These are phyloP conservation scores for Oryzias dopingdopingensis DNA, from an alignment of 2,797 vertebrate genomes.

Conservation along the genomic window DNA sequence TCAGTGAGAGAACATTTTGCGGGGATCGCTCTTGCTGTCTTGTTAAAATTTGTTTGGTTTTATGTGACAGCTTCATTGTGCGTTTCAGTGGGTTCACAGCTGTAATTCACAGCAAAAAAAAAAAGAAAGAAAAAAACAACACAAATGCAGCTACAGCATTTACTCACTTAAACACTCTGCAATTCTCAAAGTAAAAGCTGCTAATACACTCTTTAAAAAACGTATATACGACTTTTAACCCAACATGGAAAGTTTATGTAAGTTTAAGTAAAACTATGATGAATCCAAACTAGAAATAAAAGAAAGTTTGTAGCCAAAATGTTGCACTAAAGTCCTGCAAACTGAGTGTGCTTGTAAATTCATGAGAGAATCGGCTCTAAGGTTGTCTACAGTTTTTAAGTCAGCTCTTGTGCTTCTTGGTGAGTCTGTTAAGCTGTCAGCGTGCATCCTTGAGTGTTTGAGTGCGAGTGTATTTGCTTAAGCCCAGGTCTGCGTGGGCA, in stretches of 20 bases:
- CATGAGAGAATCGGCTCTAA: constrained; percentile 20
- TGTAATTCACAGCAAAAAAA: constrained; percentile 44
- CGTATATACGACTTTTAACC: no score
- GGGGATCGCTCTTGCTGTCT: constrained; percentile 52
- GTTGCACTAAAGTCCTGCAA: neutral
- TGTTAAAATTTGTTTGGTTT: constrained; percentile 62
- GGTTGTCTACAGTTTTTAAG: constrained; percentile 24
- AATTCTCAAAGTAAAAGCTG: neutral
- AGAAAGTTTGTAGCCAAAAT: constrained; percentile 4
- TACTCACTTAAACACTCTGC: constrained; percentile 10
- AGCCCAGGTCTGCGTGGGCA: constrained; percentile 58
- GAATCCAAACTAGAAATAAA: neutral
- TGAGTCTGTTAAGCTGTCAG: constrained; percentile 53
- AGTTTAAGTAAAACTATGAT: no score
- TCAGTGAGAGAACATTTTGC: constrained; percentile 75
- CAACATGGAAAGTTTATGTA: no score
- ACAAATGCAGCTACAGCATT: constrained; percentile 32
- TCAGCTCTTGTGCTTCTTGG: constrained; percentile 31
- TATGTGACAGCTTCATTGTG: constrained; percentile 55
- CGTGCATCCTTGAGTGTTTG: constrained; percentile 19
- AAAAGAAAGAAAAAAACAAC: constrained; percentile 14
- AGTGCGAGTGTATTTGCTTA: constrained; percentile 43
- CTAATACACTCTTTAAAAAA: no score
- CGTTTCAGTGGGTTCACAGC: constrained; percentile 32
- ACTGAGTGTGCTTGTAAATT: constrained; percentile 13